A percentile compares a stretch with the other conserved stretches of the same genome.
Evolutionary conservation across 2,113 vertebrate genomes (phyloP).

Genomic region (Gallinago jamesoni): DNA sequence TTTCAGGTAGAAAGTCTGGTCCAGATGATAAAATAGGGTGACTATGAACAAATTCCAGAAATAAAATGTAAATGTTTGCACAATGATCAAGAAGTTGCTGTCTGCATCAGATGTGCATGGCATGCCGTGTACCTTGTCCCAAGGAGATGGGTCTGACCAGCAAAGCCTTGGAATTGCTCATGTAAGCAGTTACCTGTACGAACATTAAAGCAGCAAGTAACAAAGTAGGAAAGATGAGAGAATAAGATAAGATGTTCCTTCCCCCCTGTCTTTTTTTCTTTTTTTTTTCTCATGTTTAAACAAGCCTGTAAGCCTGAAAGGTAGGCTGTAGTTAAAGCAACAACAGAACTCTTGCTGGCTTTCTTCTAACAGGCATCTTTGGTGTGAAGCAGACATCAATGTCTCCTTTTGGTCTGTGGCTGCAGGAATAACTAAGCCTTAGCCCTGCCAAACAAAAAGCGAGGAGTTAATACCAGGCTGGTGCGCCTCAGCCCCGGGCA

Average conservation of each 20-base stretch:
- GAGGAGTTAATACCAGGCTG: neutral
- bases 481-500: neutral
- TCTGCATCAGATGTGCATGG: neutral
- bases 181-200: neutral
- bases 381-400: neutral
- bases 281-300: neutral
- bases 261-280: rapidly evolving
- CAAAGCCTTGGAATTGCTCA: neutral
- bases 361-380: neutral
- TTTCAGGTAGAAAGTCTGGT: neutral
- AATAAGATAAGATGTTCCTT: neutral
- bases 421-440: neutral
- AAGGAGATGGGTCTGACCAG: neutral
- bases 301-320: neutral
- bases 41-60: neutral
- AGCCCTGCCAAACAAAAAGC: neutral
- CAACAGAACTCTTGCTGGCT: neutral
- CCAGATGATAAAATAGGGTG: neutral
- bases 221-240: neutral
- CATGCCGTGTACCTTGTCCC: neutral
- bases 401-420: neutral
- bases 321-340: neutral
- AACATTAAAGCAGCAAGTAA: neutral
- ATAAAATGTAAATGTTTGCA: neutral
- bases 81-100: neutral